A percentile compares a stretch with the other conserved stretches of the same genome.
Evolutionary conservation across 2,113 vertebrate genomes (phyloP).

Genomic region (Diglossa brunneiventris): DNA sequence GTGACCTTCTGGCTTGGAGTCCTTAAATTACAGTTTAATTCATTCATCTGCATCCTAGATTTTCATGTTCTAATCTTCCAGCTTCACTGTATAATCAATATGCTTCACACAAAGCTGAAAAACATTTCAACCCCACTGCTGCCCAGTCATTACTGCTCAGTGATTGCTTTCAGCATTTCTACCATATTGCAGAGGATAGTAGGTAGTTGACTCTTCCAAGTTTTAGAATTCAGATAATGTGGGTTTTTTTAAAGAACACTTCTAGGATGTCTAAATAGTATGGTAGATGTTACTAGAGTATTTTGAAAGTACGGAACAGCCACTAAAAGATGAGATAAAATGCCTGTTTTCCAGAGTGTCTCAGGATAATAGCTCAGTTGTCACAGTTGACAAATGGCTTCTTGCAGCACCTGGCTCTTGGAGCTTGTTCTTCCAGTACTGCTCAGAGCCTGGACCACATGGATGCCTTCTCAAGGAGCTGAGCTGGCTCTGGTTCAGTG

Average conservation of each 20-base stretch:
- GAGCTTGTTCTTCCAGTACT: background rate
- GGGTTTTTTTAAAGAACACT: background rate
- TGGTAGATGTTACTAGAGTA: background rate
- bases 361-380: background rate
- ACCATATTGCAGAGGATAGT: background rate
- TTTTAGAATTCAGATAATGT: background rate
- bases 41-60: background rate
- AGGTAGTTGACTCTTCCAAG: background rate
- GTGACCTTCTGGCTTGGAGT: background rate
- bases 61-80: background rate
- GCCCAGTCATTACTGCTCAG: background rate
- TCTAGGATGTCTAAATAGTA: background rate
- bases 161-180: background rate
- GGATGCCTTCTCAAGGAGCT: background rate
- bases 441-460: background rate
- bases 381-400: fast-evolving
- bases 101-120: background rate
- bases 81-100: fast-evolving
- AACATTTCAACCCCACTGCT: background rate
- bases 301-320: background rate
- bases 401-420: fast-evolving
- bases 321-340: background rate
- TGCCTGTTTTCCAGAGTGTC: background rate
- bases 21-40: background rate
- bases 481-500: background rate